phyloP scores from a whole-genome alignment of 23 tunicate species.

The Ascidia mentula region DNA sequence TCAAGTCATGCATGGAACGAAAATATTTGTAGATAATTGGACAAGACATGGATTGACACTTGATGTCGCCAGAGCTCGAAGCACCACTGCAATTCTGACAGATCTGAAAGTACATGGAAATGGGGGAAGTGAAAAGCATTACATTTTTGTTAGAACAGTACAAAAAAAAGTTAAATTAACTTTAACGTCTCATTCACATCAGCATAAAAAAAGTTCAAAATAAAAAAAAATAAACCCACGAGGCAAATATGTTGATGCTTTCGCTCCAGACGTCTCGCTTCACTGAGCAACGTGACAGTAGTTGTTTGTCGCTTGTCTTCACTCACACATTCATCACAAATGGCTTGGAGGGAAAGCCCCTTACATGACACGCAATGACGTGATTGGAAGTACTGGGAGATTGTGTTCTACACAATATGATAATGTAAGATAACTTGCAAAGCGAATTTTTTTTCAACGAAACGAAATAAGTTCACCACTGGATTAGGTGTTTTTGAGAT shows the following conservation, averaged over 20 bases:
- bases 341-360: constrained; percentile 13
- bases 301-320: constrained; percentile 16
- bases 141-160: no score
- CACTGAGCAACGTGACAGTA: constrained; percentile 15
- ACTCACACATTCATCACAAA: constrained; percentile 31
- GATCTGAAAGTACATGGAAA: constrained; percentile 32
- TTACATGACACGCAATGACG: constrained; percentile 61
- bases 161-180: no score
- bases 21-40: constrained; percentile 60
- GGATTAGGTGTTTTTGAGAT: no score
- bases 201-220: no score
- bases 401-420: no score
- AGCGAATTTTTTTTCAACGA: no score
- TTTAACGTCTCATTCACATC: no score
- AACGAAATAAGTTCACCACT: no score
- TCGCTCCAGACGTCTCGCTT: constrained; percentile 28
- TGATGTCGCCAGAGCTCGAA: constrained; percentile 26
- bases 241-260: constrained; percentile 8
- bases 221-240: background rate
- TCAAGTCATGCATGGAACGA: constrained; percentile 24
- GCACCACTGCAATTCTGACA: constrained; percentile 53
- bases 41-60: constrained; percentile 64
- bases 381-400: constrained; percentile 80
- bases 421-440: no score
- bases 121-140: no score